phyloP scores from a whole-genome alignment of 2,888 invertebrate genomes.

The Xestia ashworthii region DNA sequence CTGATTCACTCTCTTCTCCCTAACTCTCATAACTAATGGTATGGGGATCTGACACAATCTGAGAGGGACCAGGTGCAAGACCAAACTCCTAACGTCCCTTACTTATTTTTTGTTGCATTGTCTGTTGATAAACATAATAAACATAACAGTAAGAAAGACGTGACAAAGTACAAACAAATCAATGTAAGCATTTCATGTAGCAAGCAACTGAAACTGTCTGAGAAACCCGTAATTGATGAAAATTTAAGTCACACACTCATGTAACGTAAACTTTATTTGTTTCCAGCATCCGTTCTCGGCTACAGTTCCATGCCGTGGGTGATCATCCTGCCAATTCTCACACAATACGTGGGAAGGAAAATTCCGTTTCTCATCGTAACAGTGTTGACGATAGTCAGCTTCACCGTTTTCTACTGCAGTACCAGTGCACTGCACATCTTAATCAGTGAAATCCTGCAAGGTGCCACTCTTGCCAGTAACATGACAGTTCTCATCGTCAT shows the following conservation, averaged over 20 bases:
- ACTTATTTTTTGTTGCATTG: background rate
- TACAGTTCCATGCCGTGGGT: slow-evolving; percentile 68
- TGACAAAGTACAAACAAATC: background rate
- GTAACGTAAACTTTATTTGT: slow-evolving; percentile 36
- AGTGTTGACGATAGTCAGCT: slow-evolving; percentile 67
- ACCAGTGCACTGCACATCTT: slow-evolving; percentile 70
- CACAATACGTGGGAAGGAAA: slow-evolving; percentile 67
- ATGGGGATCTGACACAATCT: background rate
- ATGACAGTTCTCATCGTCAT: slow-evolving; percentile 75
- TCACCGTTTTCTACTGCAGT: slow-evolving; percentile 74
- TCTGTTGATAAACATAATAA: slow-evolving; percentile 12
- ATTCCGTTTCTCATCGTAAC: slow-evolving; percentile 65
- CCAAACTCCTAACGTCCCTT: background rate
- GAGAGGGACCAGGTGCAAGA: background rate
- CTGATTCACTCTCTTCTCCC: background rate
- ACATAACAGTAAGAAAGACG: background rate
- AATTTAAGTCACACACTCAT: background rate
- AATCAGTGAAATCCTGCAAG: slow-evolving; percentile 73
- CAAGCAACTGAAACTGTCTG: background rate
- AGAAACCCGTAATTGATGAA: background rate
- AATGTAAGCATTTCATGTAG: background rate
- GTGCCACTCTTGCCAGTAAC: slow-evolving; percentile 72
- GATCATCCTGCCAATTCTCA: slow-evolving; percentile 64
- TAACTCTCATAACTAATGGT: too few species aligned
- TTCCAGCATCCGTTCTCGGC: slow-evolving; percentile 69